Evolutionary conservation across 2,888 invertebrate species (phyloP).

Genomic region (Chrysodeixis includens): DNA sequence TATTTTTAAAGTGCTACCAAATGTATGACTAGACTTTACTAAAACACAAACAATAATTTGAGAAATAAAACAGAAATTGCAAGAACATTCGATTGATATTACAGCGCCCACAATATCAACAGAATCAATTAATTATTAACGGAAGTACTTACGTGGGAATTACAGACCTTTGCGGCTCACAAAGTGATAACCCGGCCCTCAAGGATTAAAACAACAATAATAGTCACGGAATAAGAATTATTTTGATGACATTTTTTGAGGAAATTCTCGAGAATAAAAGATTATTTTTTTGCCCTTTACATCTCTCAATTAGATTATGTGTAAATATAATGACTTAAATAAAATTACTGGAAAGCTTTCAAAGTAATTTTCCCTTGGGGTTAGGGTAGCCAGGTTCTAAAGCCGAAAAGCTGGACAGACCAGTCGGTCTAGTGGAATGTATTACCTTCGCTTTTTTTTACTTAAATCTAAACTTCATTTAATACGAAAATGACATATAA

Average conservation of each 20-base stretch:
- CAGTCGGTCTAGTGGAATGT: too few relatives aligned
- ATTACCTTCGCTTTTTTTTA: too few relatives aligned
- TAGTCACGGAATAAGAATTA: conserved; percentile 43
- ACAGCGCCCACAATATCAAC: conserved; percentile 11
- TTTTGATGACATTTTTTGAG: conserved; percentile 58
- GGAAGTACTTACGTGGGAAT: conserved; percentile 51
- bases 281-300: conserved; percentile 35
- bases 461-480: too few relatives aligned
- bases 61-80: too few relatives aligned
- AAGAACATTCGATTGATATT: too few relatives aligned
- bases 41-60: too few relatives aligned
- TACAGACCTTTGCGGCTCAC: conserved; percentile 42
- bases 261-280: conserved; percentile 32
- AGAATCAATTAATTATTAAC: conserved; percentile 29
- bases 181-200: conserved; percentile 50
- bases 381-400: neutral
- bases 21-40: too few relatives aligned
- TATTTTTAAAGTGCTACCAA: too few relatives aligned
- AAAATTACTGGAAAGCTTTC: conserved; percentile 38
- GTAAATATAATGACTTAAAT: conserved; percentile 32
- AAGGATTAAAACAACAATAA: conserved; percentile 63
- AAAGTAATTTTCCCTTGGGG: conserved; percentile 40
- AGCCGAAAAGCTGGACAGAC: too few relatives aligned
- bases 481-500: too few relatives aligned
- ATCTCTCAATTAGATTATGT: conserved; percentile 1